Conservation (phyloP, 2,888 invertebrate species). For the Penaeus monodon region DNA sequence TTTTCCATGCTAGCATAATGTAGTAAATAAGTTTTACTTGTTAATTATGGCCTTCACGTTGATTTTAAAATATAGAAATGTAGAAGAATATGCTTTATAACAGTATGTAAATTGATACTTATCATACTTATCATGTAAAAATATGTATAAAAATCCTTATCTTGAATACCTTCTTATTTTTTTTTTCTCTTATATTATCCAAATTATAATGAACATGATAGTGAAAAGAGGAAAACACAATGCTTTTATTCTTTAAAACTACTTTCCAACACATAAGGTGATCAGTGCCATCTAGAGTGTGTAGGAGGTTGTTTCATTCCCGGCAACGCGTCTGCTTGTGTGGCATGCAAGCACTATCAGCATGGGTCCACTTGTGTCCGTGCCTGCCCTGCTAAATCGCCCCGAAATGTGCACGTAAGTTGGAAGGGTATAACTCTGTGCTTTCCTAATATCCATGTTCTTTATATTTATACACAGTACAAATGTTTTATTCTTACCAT, state of each 20-base stretch:
- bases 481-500: no score
- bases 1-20: no score
- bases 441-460: no score
- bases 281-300: constrained; percentile 86
- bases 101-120: no score
- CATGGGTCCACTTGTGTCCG: constrained; percentile 20
- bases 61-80: no score
- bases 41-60: no score
- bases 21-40: no score
- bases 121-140: no score
- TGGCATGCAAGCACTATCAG: constrained; percentile 79
- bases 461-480: no score
- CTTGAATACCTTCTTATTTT: no score
- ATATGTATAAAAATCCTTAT: no score
- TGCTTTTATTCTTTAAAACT: background rate
- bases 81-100: no score
- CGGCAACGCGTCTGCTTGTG: constrained; percentile 76
- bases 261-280: background rate
- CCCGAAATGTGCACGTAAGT: constrained; percentile 22
- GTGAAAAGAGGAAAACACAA: background rate
- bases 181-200: background rate
- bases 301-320: constrained; percentile 85
- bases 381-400: background rate
- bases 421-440: background rate
- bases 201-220: background rate